Evolutionary conservation across 2,888 invertebrate species (phyloP), one percentile per base, ranked within the genome.

Genomic region (Pherbina coryleti): DNA sequence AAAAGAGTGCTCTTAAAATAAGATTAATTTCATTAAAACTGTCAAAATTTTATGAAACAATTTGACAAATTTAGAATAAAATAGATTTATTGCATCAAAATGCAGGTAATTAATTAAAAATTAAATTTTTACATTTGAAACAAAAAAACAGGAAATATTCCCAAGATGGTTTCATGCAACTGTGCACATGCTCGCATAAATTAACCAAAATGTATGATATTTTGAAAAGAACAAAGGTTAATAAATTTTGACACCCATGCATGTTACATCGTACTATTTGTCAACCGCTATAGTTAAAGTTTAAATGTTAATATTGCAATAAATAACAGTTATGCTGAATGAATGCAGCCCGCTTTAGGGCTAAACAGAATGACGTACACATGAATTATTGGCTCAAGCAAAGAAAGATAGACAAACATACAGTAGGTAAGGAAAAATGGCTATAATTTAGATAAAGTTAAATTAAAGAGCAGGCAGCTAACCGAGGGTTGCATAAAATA

Each of bases 221-320:
- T 37, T 37, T 22, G 28, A 28, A 66, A 66, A 9, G 60, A 37
- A 49, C 60, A 72, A 37, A 22, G 49, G 64, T 66, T 34, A 51
- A 51, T 64, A 74, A 66, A 74, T 74, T 74, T 49, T 51, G 74
- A 64, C 64, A 64, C 49, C 67, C 64, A 49, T 74, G 64, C 31
- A 64, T 74, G 64, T 44, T 28, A 64, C 74, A 51, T 74, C 49
- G 25, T 74, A 64, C 25, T 53, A 74, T 74, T 74, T 74, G 74
- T 62, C 74, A 74, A 73, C 25, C 60, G n/a, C 17, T 73, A 60
- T 60, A 60, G 28, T 60, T 60, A 25, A 22, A 60, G 49, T 64
- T 64, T 62, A 22, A 37, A 19, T 64, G 8, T 55, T 57, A 34
- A 57, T 57, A 64, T 74, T 74, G 62, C 19, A 44, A 51, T 51